Evolutionary conservation across 2,113 vertebrate species (phyloP).

Genomic region (Salminus brasiliensis): DNA sequence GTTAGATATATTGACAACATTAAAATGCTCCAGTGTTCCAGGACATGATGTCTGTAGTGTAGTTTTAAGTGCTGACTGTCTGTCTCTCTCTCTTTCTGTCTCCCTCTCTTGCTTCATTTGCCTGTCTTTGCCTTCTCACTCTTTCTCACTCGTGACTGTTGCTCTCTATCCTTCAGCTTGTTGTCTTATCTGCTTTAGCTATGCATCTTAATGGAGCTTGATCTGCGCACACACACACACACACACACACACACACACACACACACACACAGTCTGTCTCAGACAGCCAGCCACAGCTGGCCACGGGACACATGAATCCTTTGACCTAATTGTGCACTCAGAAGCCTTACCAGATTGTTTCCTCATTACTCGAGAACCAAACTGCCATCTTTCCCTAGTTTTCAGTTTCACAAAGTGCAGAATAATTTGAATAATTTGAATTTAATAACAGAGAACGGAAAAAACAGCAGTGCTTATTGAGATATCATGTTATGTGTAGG

Average conservation of each 20-base stretch:
- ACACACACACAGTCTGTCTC: background rate
- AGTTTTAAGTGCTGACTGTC: background rate
- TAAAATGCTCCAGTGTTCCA: too few relatives aligned
- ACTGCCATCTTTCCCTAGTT: background rate
- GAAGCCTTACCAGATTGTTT: background rate
- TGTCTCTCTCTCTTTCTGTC: background rate
- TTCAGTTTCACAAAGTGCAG: background rate
- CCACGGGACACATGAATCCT: conserved; percentile 4
- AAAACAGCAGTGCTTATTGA: too few relatives aligned
- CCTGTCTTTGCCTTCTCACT: background rate
- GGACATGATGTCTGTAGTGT: too few relatives aligned
- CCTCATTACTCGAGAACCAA: background rate
- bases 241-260: conserved; percentile 8
- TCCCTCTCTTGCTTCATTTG: background rate
- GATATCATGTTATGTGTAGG: too few relatives aligned
- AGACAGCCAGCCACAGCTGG: background rate
- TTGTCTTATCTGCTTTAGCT: background rate
- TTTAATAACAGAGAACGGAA: too few relatives aligned
- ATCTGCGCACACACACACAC: background rate
- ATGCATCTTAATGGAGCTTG: conserved; percentile 1
- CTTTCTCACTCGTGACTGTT: background rate
- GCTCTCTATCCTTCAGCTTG: background rate
- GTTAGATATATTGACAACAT: too few relatives aligned
- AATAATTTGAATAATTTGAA: too few relatives aligned
- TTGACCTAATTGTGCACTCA: conserved; percentile 16